Base-by-base conservation (phyloP, 2,888 invertebrate genomes). In the Hirtodrosophila cameraria region DNA sequence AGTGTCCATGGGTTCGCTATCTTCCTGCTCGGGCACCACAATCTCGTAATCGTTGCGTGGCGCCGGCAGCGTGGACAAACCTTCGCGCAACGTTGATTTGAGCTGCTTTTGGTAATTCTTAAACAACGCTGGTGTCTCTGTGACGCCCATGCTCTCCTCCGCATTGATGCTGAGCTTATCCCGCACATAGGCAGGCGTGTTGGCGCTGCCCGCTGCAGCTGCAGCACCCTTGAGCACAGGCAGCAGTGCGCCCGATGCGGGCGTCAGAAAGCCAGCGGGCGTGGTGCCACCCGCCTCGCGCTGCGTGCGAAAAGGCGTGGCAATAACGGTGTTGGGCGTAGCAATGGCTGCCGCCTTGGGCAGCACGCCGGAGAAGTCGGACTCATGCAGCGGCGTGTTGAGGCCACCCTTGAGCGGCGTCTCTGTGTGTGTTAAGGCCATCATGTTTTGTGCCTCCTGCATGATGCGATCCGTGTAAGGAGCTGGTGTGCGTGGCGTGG, bases 41-140 rank as follows among this genome's bases (percentile, higher is more conserved):
- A 99, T 98, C 92, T 99, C 99, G 90, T 98, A 99, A 91, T 99
- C 99, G 89, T 99, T 99, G 77, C 96, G 95, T 0, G 99, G 99
- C 1, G 94, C 91, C 1, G 99, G 99, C 57, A 99, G 92, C 0
- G 94, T 92, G 16, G 95, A 94, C 18, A 99, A 92, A 0, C 96
- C 96, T 66, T 94, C 93, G 35, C 95, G 94, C 15, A 98, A 92
- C 50, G 95, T 94, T 49, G 94, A 94, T 87, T 95, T 95, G 25
- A 94, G 92, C 91, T 94, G 94, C 87, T 94, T 94, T 71, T 96
- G 95, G 76, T 93, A 92, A 76, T 93, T 94, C 79, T 93, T 93
- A 41, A 93, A 93, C 42, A 94, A 89, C 8, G 93, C 92, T 0
- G 96, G 96, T 0, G 96, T 96, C 74, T 94, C 94, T 0, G 94